Percentiles rank a stretch among this genome's conserved stretches.
phyloP scores from a whole-genome alignment of 2,113 vertebrate species.

The Hucho hucho region DNA sequence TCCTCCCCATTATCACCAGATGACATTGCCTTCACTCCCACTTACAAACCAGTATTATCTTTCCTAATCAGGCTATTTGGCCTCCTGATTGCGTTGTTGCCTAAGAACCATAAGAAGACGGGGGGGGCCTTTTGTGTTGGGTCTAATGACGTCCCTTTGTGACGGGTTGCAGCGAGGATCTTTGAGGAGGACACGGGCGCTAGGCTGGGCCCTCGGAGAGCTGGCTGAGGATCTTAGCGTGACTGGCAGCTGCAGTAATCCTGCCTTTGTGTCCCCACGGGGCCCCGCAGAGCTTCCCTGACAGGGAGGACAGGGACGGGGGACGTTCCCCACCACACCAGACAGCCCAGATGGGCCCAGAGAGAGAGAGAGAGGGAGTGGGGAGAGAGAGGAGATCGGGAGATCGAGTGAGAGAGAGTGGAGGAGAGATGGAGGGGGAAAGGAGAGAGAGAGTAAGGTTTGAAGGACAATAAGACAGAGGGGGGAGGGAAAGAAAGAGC shows the following conservation, averaged over 20 bases:
- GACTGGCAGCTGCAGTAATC: too few species aligned
- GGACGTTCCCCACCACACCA: conserved; percentile 62
- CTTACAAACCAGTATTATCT: conserved; percentile 66
- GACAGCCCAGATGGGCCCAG: conserved; percentile 76
- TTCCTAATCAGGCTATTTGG: conserved; percentile 67
- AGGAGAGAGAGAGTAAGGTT: conserved; percentile 26
- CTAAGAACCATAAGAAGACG: conserved; percentile 46
- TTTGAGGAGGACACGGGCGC: conserved; percentile 71
- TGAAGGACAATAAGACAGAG: conserved; percentile 15
- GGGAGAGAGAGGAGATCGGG: neutral
- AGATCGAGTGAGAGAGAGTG: neutral
- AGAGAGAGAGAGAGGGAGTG: conserved; percentile 7
- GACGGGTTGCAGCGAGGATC: conserved; percentile 61
- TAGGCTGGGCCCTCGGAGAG: conserved; percentile 43
- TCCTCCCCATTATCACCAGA: conserved; percentile 51
- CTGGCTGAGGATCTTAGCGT: too few species aligned
- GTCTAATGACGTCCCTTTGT: conserved; percentile 78
- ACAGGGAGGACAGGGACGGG: conserved; percentile 71
- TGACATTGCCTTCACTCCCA: conserved; percentile 52
- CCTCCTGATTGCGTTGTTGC: conserved; percentile 41
- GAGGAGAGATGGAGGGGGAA: conserved; percentile 22
- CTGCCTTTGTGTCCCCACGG: too few species aligned
- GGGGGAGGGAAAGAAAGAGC: conserved; percentile 11
- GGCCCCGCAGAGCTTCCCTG: conserved; percentile 52
- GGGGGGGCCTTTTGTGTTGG: conserved; percentile 65